Base-by-base conservation (phyloP, 1,140 invertebrate genomes). In the Drosophila sp. region DNA sequence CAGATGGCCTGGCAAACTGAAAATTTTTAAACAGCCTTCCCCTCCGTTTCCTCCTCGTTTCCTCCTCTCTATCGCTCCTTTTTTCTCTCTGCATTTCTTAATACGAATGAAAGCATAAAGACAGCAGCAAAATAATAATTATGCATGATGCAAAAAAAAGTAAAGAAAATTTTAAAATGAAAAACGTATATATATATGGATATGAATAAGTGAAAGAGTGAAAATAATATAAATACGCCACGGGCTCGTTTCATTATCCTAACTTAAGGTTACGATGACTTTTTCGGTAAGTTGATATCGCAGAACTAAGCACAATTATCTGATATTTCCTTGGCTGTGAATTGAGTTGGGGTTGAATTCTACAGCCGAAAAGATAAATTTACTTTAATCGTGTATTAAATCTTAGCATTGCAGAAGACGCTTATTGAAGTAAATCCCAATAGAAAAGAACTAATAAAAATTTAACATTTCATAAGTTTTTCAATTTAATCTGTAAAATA, bases 1-100 rank as follows among this genome's bases (percentile, higher is more conserved):
- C 89, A 89, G 86, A 86, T 89, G 86, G 81, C 81, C 64, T 67
- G 80, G 76, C 64, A 74, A 84, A 84, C 80, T 80, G 76, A 79
- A 87, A 72, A 80, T 73, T 74, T 74, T 80, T 71, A 87, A 87
- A 67, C 81, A 80, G 27, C 25, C 43, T 40, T 16, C 14, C 9
- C 25, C 54, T 53, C 18, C 2, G 11, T 13, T 9, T 11, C 9
- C 16, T 27, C n/a, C 34, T 13, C n/a, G 3, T 1, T 2, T 13
- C 41, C 34, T 9, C 4, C 7, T 6, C 9, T n/a, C 14, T 8
- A 13, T 14, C 11, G 11, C 38, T 14, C 21, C 3, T 9, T 6
- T 25, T 21, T n/a, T 40, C 59, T 18, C 27, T n/a, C n/a, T n/a
- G 38, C 64, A n/a, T n/a, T 38, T 72, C 48, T 77, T 67, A 74